Base-by-base conservation (phyloP, 2,888 invertebrate species). In the Notodonta ziczac region DNA sequence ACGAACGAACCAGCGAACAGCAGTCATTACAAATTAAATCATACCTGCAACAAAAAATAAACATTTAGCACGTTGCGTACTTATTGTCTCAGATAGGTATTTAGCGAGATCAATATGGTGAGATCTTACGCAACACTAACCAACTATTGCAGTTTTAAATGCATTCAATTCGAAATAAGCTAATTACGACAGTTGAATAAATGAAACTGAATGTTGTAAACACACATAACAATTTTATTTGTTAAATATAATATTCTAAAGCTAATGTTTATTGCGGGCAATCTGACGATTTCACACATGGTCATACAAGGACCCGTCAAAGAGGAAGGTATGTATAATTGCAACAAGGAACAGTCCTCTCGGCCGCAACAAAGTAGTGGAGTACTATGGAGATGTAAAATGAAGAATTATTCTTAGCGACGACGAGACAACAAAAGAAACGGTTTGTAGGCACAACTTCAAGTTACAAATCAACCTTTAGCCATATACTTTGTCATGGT, bases 281-380 rank as follows among this genome's bases (percentile, higher is more conserved):
- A 58, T 50, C 57, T 63, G 63, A 68, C 58, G 10, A 72, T 65
- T 72, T 72, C 69, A 57, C 75, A 74, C 72, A 68, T 72, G 68
- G 66, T 67, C 67, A 67, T 60, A 66, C 61, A 64, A 69, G 68
- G 68, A 65, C 63, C 57, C 62, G 63, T 70, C 48, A 70, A 68
- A 76, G 74, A 68, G 64, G 67, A 64, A 66, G 65, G 65, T 56
- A 52, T 39, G 63, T 64, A 63, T 65, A 64, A 69, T 60, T 65
- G 57, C 63, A 59, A 65, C 68, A 65, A 67, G 65, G 67, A 72
- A 69, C 65, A 61, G 64, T 65, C 57, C 46, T 56, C 53, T 14
- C 58, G 7, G 58, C 59, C 9, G 58, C 61, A 59, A 79, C 77
- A 83, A 69, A 74, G 77, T 81, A 76, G 72, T 61, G 60, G 60